These are phyloP conservation scores for Lepus oiostolus DNA, from an alignment of 2,797 vertebrate genomes.

Conservation along the genomic window DNA sequence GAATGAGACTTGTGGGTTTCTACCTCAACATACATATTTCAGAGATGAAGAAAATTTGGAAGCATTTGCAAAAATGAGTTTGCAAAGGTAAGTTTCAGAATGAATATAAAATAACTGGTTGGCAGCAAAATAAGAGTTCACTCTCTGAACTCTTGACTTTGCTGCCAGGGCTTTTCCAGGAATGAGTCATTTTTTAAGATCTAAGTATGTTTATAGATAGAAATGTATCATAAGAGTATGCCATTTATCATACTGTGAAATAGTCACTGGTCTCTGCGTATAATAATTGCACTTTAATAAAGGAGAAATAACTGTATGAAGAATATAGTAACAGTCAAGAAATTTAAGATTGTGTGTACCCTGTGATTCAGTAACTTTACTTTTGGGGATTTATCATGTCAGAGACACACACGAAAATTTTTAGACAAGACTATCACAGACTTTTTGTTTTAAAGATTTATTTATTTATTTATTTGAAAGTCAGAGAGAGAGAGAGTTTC, in stretches of 20 bases:
- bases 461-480: too few species aligned
- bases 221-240: neutral
- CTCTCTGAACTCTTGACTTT: neutral
- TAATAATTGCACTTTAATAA: neutral
- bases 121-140: neutral
- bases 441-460: too few species aligned
- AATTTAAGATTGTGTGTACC: neutral
- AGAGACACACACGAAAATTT: neutral
- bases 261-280: neutral
- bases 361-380: neutral
- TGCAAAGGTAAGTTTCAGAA: neutral
- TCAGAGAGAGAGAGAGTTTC: too few species aligned
- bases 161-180: neutral
- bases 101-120: neutral
- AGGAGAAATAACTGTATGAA: neutral
- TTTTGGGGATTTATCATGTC: neutral
- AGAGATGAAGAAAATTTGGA: neutral
- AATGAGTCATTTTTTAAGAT: neutral
- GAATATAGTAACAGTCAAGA: neutral
- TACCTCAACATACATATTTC: neutral
- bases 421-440: neutral
- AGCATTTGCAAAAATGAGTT: neutral
- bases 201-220: neutral
- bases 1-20: neutral
- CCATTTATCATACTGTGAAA: neutral